These are phyloP conservation scores for Auanema freiburgensis DNA, from an alignment of 2,888 invertebrate genomes.

Conservation along the genomic window DNA sequence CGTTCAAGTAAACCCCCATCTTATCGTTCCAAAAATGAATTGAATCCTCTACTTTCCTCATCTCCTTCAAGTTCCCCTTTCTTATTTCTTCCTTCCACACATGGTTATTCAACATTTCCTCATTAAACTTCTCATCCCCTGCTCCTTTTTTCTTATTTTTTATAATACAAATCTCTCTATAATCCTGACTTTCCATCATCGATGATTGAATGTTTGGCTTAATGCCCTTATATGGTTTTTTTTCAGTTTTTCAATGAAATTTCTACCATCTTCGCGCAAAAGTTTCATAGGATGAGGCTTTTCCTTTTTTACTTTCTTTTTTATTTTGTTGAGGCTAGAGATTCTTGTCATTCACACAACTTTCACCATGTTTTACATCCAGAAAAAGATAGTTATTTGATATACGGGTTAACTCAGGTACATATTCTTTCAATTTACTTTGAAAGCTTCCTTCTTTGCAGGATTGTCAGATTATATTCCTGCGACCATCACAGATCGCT, in stretches of 20 bases:
- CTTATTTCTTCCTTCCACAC: no score
- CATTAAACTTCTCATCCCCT: no score
- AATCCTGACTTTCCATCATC: not conserved
- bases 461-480: conserved; percentile 55
- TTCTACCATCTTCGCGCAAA: conserved; percentile 7
- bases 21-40: no score
- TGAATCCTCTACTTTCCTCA: no score
- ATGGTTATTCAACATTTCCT: no score
- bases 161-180: no score
- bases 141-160: no score
- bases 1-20: no score
- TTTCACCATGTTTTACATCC: conserved; percentile 21
- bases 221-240: conserved; percentile 10
- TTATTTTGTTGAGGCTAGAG: conserved; percentile 2
- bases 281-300: conserved; percentile 15
- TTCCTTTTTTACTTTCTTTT: conserved; percentile 14
- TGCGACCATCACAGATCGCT: conserved; percentile 46
- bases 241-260: conserved; percentile 5
- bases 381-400: conserved; percentile 28
- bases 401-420: conserved; percentile 43
- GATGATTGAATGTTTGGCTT: conserved; percentile 19
- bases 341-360: conserved; percentile 24
- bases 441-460: conserved; percentile 19
- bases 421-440: conserved; percentile 4
- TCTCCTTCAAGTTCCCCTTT: no score